These are phyloP conservation scores for Sepioteuthis lessoniana DNA, from an alignment of 2,888 invertebrate species.

Conservation along the genomic window DNA sequence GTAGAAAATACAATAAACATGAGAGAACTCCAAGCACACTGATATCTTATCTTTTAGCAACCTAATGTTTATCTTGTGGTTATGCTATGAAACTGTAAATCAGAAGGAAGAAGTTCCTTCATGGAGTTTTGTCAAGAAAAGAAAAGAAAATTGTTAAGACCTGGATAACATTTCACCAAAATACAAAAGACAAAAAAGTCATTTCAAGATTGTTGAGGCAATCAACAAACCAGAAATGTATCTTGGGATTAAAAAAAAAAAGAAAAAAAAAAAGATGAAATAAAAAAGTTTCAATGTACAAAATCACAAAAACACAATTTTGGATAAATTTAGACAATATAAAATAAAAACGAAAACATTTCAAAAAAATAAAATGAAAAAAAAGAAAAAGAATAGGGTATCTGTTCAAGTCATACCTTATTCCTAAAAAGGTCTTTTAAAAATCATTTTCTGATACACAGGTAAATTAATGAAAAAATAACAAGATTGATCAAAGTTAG, in stretches of 20 bases:
- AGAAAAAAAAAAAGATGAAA: not conserved
- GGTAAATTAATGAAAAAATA: too few species aligned
- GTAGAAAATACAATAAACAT: too few species aligned
- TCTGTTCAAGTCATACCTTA: not conserved
- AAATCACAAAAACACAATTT: not conserved
- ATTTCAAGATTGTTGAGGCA: not conserved
- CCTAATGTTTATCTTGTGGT: too few species aligned
- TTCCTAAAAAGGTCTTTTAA: not conserved
- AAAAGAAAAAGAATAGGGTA: not conserved
- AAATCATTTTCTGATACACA: not conserved
- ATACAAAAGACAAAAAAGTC: not conserved
- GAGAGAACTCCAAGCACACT: not conserved
- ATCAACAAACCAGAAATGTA: too few species aligned
- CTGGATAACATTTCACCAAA: not conserved
- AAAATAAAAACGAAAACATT: not conserved
- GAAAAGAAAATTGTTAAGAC: not conserved
- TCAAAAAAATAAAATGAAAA: not conserved
- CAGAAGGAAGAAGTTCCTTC: not conserved
- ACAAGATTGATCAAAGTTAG: too few species aligned
- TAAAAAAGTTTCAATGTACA: too few species aligned
- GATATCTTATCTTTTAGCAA: too few species aligned
- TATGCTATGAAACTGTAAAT: not conserved
- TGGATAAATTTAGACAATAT: not conserved
- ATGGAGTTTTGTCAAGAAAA: not conserved
- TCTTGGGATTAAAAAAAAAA: not conserved